Percentiles rank a stretch among this genome's conserved stretches.
Conservation (phyloP, 2,113 vertebrate genomes). For the Oncorhynchus mykiss region DNA sequence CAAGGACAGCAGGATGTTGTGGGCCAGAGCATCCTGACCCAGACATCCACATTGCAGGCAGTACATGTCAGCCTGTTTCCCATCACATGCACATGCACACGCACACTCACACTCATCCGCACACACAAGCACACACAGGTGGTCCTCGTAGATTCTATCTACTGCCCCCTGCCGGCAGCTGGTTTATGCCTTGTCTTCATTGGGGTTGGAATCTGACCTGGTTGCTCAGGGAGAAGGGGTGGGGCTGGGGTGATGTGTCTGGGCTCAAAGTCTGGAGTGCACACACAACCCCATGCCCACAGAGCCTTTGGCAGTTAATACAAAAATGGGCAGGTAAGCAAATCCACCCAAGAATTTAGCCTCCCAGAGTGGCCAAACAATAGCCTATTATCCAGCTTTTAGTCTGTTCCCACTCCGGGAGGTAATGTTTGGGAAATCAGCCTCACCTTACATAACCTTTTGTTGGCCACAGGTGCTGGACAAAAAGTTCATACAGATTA, state of each 20-base stretch:
- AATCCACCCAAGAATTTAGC: conserved; percentile 48
- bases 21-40: conserved; percentile 36
- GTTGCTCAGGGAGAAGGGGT: conserved; percentile 40
- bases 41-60: conserved; percentile 34
- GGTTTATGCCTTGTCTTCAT: not conserved
- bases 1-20: conserved; percentile 20
- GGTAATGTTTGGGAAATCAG: conserved; percentile 31
- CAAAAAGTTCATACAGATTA: not conserved
- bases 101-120: not conserved
- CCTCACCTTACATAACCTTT: conserved; percentile 26
- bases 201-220: conserved; percentile 50
- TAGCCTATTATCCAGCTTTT: conserved; percentile 36
- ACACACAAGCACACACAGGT: conserved; percentile 20
- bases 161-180: conserved; percentile 1
- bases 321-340: conserved; percentile 46
- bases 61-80: conserved; percentile 32
- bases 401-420: conserved; percentile 32
- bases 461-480: conserved; percentile 32
- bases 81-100: conserved; percentile 8
- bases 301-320: conserved; percentile 54
- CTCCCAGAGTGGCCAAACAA: conserved; percentile 44
- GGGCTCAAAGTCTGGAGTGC: conserved; percentile 44
- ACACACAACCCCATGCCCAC: conserved; percentile 20
- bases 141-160: conserved; percentile 34
- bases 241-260: not conserved